phyloP scores from a whole-genome alignment of 2,797 vertebrate species.

The Acanthurus tractus region DNA sequence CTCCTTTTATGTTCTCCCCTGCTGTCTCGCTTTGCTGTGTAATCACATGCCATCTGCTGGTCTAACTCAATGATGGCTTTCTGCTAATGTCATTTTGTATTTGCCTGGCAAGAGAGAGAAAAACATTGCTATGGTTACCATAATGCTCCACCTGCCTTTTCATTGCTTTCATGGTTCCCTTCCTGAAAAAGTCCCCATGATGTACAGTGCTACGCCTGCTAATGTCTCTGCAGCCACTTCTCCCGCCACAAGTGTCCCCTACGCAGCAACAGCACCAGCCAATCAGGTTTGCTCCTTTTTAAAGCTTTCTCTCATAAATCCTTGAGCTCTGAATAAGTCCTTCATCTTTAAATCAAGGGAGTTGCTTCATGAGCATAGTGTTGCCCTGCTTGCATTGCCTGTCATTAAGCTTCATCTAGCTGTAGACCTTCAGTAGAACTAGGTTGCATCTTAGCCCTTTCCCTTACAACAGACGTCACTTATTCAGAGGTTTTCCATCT shows the following conservation, averaged over 20 bases:
- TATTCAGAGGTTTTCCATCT: conserved; percentile 93
- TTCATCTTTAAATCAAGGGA: conserved; percentile 77
- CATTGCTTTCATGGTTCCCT: conserved; percentile 99
- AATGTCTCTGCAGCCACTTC: conserved; percentile 99
- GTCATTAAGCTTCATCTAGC: conserved; percentile 69
- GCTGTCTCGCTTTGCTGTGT: conserved; percentile 98
- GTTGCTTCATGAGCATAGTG: conserved; percentile 65
- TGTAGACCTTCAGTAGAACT: conserved; percentile 77
- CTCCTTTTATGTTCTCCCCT: conserved; percentile 88
- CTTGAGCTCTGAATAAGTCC: conserved; percentile 95
- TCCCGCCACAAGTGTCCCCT: conserved; percentile 99
- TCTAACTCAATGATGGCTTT: conserved; percentile 98
- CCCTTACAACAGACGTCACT: conserved; percentile 85
- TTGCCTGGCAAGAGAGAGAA: conserved; percentile 90
- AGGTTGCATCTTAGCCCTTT: conserved; percentile 64
- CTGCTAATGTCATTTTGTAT: conserved; percentile 92
- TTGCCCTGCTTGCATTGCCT: conserved; percentile 71
- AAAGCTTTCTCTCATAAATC: conserved; percentile 98
- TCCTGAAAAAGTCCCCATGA: conserved; percentile 99
- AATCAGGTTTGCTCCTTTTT: conserved; percentile 99
- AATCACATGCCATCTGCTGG: conserved; percentile 99
- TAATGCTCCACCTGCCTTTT: conserved; percentile 99
- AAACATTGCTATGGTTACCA: conserved; percentile 92
- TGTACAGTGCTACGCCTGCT: conserved; percentile 99
- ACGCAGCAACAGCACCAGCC: conserved; percentile 98